Conservation (phyloP, 92 coral and sea anemone species). For the Porites lobata region DNA sequence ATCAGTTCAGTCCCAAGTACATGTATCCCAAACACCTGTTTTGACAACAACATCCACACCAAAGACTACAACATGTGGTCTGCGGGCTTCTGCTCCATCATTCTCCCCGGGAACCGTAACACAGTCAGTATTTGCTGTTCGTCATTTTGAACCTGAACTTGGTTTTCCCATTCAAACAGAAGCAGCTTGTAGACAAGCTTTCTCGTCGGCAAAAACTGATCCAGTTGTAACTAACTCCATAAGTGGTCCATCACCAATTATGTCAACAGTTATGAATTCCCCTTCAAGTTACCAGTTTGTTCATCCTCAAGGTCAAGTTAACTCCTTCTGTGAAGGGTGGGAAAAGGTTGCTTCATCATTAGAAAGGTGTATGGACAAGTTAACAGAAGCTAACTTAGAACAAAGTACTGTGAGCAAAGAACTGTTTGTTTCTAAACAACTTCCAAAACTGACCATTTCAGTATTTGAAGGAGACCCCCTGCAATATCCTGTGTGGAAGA, state of each 20-base stretch:
- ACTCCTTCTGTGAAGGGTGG: not conserved
- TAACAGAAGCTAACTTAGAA: conserved; percentile 38
- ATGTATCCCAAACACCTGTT: not conserved
- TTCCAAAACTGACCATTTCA: conserved; percentile 59
- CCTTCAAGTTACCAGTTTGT: not conserved
- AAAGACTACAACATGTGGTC: not conserved
- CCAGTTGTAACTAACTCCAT: not conserved
- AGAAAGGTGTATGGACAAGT: conserved; percentile 49
- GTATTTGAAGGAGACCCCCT: conserved; percentile 65
- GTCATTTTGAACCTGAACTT: conserved; percentile 1
- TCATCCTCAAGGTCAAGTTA: conserved; percentile 6
- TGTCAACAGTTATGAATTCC: not conserved
- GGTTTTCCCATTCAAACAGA: conserved; percentile 17
- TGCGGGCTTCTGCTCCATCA: conserved; percentile 1
- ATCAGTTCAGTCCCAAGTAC: not conserved
- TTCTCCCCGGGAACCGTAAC: conserved; percentile 19
- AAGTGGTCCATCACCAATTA: conserved; percentile 11
- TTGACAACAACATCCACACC: not conserved
- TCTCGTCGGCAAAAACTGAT: not conserved
- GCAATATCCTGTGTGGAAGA: conserved; percentile 58
- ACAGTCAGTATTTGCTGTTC: conserved; percentile 15
- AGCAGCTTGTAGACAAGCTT: not conserved
- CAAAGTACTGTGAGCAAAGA: conserved; percentile 18
- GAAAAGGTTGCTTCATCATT: conserved; percentile 19
- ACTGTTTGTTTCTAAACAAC: not conserved